These are phyloP conservation scores for Pardosa pseudoannulata DNA, from an alignment of 2,888 invertebrate species.

Conservation along the genomic window DNA sequence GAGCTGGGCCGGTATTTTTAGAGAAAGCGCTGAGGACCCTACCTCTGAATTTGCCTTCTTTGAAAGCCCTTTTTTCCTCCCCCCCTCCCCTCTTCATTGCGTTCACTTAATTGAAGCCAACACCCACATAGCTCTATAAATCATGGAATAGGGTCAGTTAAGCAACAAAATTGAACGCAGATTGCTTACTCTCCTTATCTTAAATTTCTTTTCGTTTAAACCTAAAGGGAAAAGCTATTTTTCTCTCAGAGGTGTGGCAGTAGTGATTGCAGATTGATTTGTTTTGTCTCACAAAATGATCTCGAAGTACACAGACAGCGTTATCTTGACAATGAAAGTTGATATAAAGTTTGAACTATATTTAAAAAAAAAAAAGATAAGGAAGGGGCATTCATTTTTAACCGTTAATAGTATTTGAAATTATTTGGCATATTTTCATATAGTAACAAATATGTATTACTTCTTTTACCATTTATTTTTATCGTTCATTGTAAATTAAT, in stretches of 20 bases:
- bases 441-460: too few relatives aligned
- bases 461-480: too few relatives aligned
- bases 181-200: not conserved
- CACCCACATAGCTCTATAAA: slow-evolving; percentile 63
- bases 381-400: too few relatives aligned
- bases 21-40: not conserved
- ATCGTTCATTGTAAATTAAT: too few relatives aligned
- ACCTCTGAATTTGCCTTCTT: not conserved
- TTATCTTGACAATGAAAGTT: too few relatives aligned
- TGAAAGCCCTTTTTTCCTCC: not conserved
- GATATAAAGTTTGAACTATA: too few relatives aligned
- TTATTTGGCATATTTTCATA: too few relatives aligned
- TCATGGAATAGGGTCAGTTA: slow-evolving; percentile 18
- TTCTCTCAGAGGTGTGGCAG: not conserved
- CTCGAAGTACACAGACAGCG: too few relatives aligned
- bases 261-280: not conserved
- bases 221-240: not conserved
- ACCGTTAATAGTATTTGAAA: too few relatives aligned
- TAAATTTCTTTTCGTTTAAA: not conserved
- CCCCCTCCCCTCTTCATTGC: not conserved
- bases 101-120: slow-evolving; percentile 26
- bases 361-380: too few relatives aligned
- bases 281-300: too few relatives aligned
- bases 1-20: slow-evolving; percentile 35
- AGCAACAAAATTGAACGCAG: not conserved